Evolutionary conservation across 2,113 vertebrate genomes (phyloP), one percentile per base, ranked within the genome.

Genomic region (Rhizomys pruinosus): DNA sequence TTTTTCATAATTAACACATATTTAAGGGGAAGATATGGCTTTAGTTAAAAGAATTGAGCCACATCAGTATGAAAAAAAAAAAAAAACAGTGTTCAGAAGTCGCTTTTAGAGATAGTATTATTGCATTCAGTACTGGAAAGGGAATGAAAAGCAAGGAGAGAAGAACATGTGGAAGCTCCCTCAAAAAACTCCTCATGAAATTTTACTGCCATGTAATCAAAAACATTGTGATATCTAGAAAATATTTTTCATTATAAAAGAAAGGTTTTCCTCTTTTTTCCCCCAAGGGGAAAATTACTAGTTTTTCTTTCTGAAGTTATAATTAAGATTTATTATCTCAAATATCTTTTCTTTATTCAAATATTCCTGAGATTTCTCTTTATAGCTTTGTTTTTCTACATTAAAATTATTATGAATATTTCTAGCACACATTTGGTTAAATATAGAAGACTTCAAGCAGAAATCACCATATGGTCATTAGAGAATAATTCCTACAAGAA

Each of bases 391-490:
- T 86, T 91, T 93, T 95, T 84, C 89, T 47, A 82, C 1, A 34
- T 92, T 76, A 84, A 84, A 47, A 64, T 92, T 37, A 47, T 92
- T 96, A 34, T 81, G 72, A 89, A 81, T 84, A 88, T 72, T 84
- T 84, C 84, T 61, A 61, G 16, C 29, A 15, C 42, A 78, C 3
- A 32, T 92, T 84, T 95, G 61, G 22, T 71, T n/a, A 87, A n/a
- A n/a, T 25, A 78, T 6, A 71, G 32, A 64, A 64, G 87, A 90
- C 5, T 42, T 59, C 13, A 8, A 80, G 64, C 7, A 39, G 80
- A 37, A 55, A 15, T 7, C 47, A 52, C 6, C 11, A 11, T 11
- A 52, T 52, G 16, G 63, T 93, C n/a, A 74, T 32, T 8, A 34
- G 22, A 61, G 52, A 78, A 79, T 23, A 61, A 69, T 57, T 92